Evolutionary conservation across 1,140 invertebrate species (phyloP), one percentile per base, ranked within the genome.

Genomic region (Aleiodes sp.): DNA sequence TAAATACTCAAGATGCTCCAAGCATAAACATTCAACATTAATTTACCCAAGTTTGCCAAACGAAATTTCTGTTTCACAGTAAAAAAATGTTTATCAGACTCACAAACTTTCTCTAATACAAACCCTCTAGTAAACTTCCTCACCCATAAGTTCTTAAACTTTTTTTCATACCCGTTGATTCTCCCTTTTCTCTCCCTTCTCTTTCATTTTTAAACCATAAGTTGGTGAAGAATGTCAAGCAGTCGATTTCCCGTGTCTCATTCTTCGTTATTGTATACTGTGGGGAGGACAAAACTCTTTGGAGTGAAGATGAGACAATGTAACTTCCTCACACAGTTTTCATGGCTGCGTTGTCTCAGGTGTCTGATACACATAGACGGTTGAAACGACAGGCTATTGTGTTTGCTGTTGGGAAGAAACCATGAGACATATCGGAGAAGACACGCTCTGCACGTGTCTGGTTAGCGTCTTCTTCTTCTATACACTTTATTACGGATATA

Each of bases 141-240:
- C n/a, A 10, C 24, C 24, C 2, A 24, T 26, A 24, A 56, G 26
- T 52, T 52, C 46, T 16, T 52, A 24, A 52, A 52, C 28, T 59
- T 31, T 29, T 59, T 56, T 59, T 31, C 29, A 33, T 33, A 7
- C 4, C 26, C 12, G 9, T 57, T 57, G 4, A 31, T 59, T 26
- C 14, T 59, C n/a, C n/a, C n/a, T n/a, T n/a, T n/a, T n/a, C n/a
- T n/a, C n/a, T n/a, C n/a, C n/a, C n/a, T n/a, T n/a, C n/a, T n/a
- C n/a, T n/a, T 33, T 33, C 31, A 10, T 31, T 28, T 31, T 29
- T 16, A 16, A 14, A 10, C 4, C 14, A 4, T 6, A 31, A 59
- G 56, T 59, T 59, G 28, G 9, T 59, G 24, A 31, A 59, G 28
- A 59, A 59, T 59, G 56, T 59, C 56, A 59, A 59, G 56, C 28